Conservation (phyloP, 1,140 invertebrate genomes). For the Papilio dardanus region DNA sequence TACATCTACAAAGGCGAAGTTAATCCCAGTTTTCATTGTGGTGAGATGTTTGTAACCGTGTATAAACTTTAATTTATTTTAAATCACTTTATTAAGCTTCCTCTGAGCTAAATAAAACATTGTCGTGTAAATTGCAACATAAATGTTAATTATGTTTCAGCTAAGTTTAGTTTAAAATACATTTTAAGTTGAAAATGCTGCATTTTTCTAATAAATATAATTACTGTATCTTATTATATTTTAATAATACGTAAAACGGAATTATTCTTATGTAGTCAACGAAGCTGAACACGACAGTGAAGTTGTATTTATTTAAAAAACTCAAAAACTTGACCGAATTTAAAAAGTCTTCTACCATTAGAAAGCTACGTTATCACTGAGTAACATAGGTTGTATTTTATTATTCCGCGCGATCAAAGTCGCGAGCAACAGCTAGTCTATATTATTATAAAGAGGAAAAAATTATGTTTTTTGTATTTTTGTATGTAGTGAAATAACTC, state of each 20-base stretch:
- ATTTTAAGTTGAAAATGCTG: not conserved
- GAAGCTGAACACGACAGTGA: too few relatives aligned
- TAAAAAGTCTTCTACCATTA: too few relatives aligned
- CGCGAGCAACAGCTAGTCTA: too few relatives aligned
- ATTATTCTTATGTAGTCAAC: too few relatives aligned
- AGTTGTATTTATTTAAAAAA: too few relatives aligned
- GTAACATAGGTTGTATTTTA: too few relatives aligned
- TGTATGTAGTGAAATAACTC: too few relatives aligned
- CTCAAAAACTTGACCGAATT: too few relatives aligned
- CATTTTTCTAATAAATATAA: not conserved
- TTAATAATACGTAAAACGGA: not conserved
- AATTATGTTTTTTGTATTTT: too few relatives aligned
- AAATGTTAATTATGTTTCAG: conserved; percentile 36
- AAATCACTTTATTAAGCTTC: conserved; percentile 26
- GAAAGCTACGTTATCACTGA: too few relatives aligned
- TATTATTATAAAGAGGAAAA: too few relatives aligned
- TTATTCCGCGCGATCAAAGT: too few relatives aligned
- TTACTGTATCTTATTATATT: not conserved
- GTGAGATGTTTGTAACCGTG: not conserved
- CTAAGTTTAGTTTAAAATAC: conserved; percentile 16
- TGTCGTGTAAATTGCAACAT: conserved; percentile 33
- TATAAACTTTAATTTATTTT: conserved; percentile 14
- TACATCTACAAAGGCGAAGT: not conserved
- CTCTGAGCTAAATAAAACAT: conserved; percentile 28
- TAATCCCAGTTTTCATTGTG: not conserved